These are phyloP conservation scores for Hephaestus fuliginosus DNA, from an alignment of 2,797 vertebrate genomes.

Conservation along the genomic window DNA sequence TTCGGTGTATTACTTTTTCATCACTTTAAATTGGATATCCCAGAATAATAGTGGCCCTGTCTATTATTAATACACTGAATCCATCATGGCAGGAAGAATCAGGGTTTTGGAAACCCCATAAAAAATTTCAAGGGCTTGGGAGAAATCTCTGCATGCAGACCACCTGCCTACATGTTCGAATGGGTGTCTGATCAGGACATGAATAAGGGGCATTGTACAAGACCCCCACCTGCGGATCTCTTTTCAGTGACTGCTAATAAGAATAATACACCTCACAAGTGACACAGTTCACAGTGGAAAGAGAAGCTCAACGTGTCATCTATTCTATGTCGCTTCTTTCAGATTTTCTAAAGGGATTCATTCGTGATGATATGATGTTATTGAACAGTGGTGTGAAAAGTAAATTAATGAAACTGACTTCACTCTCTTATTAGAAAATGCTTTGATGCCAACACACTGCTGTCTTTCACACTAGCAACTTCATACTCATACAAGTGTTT, in stretches of 20 bases:
- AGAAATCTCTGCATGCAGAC: slow-evolving; percentile 26
- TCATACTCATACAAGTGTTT: background rate
- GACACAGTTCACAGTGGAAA: slow-evolving; percentile 18
- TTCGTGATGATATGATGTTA: background rate
- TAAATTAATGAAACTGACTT: slow-evolving; percentile 8
- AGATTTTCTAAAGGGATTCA: slow-evolving; percentile 7
- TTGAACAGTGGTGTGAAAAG: background rate
- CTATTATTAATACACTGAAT: slow-evolving; percentile 73
- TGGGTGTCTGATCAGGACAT: slow-evolving; percentile 54
- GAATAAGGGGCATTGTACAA: slow-evolving; percentile 34
- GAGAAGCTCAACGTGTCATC: background rate
- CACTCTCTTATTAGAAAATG: background rate
- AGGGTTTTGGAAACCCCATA: slow-evolving; percentile 42
- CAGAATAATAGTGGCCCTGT: slow-evolving; percentile 74
- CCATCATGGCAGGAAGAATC: slow-evolving; percentile 62
- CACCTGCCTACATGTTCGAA: slow-evolving; percentile 47
- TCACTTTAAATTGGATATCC: slow-evolving; percentile 78
- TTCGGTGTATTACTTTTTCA: slow-evolving; percentile 74
- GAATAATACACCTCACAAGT: slow-evolving; percentile 35
- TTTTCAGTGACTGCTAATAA: slow-evolving; percentile 45
- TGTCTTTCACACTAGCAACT: background rate
- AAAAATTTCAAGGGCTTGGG: slow-evolving; percentile 39
- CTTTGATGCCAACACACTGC: background rate
- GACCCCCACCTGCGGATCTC: slow-evolving; percentile 19
- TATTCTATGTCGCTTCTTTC: background rate